phyloP scores from a whole-genome alignment of 2,888 invertebrate genomes.

The Cosmopolites sordidus region DNA sequence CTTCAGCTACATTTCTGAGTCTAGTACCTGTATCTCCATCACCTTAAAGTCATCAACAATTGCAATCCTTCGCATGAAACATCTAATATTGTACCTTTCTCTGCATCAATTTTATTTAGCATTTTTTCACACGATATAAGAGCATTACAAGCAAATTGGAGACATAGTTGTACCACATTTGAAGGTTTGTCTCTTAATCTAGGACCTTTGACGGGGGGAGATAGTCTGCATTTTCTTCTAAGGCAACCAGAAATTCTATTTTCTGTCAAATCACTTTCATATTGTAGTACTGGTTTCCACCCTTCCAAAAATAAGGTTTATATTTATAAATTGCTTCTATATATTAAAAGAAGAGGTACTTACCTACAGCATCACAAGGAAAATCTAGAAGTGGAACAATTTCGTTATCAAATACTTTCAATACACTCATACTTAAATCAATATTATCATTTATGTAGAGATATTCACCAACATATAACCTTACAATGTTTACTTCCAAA shows the following conservation, averaged over 20 bases:
- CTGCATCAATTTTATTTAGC: conserved; percentile 64
- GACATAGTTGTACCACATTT: conserved; percentile 39
- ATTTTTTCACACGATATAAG: conserved; percentile 58
- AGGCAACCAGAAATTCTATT: conserved; percentile 23
- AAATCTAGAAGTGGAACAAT: conserved; percentile 55
- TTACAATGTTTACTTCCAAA: conserved; percentile 28
- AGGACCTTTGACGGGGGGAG: conserved; percentile 41
- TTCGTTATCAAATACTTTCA: conserved; percentile 55
- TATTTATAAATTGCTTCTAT: background rate
- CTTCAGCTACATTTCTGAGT: conserved; percentile 38
- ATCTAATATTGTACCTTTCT: conserved; percentile 48
- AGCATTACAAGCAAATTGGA: conserved; percentile 51
- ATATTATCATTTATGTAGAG: conserved; percentile 25
- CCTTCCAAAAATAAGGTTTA: conserved; percentile 24
- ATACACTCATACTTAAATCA: conserved; percentile 57
- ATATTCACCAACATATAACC: conserved; percentile 34
- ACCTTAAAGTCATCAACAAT: conserved; percentile 19
- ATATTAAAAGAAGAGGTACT: conserved; percentile 37
- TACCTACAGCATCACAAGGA: conserved; percentile 55
- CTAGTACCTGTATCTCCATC: conserved; percentile 70
- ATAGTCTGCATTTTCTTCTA: conserved; percentile 28
- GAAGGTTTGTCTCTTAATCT: conserved; percentile 35
- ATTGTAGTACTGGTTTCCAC: conserved; percentile 33
- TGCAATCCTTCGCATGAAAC: background rate
- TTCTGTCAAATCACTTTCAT: conserved; percentile 4